Evolutionary conservation across 2,888 invertebrate genomes (phyloP).

Genomic region (Chymomyza amoena): DNA sequence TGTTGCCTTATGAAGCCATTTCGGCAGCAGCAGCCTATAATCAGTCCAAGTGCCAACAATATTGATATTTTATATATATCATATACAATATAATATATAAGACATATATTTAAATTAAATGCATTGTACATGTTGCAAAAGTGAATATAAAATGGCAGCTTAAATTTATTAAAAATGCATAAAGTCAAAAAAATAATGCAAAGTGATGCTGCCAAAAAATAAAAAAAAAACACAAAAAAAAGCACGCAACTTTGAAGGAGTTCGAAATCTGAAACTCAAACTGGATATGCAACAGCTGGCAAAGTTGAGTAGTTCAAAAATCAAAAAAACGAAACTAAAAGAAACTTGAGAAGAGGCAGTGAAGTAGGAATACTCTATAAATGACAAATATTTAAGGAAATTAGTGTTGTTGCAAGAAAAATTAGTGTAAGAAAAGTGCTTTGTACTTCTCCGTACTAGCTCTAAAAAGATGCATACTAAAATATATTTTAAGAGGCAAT

Average conservation of each 20-base stretch:
- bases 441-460: too few species aligned
- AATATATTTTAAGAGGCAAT: too few species aligned
- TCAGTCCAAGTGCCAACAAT: constrained; percentile 41
- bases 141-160: constrained; percentile 29
- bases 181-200: constrained; percentile 23
- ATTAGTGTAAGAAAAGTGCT: too few species aligned
- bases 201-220: constrained; percentile 1
- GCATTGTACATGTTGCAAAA: constrained; percentile 15
- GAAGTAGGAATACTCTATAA: background rate
- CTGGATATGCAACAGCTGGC: constrained; percentile 27
- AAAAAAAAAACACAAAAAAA: constrained; percentile 13
- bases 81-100: constrained; percentile 5
- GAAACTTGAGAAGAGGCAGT: background rate
- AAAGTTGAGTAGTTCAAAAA: background rate
- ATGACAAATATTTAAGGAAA: too few species aligned
- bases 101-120: constrained; percentile 27
- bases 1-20: constrained; percentile 69
- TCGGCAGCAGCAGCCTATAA: constrained; percentile 51
- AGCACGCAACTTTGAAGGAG: background rate
- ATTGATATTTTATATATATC: constrained; percentile 70
- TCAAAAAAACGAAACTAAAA: background rate
- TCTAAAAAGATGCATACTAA: too few species aligned
- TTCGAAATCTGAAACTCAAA: constrained; percentile 21
- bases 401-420: too few species aligned
- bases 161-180: constrained; percentile 69